Base-by-base conservation (phyloP, 2,797 vertebrate species). In the Brachymystax lenok region DNA sequence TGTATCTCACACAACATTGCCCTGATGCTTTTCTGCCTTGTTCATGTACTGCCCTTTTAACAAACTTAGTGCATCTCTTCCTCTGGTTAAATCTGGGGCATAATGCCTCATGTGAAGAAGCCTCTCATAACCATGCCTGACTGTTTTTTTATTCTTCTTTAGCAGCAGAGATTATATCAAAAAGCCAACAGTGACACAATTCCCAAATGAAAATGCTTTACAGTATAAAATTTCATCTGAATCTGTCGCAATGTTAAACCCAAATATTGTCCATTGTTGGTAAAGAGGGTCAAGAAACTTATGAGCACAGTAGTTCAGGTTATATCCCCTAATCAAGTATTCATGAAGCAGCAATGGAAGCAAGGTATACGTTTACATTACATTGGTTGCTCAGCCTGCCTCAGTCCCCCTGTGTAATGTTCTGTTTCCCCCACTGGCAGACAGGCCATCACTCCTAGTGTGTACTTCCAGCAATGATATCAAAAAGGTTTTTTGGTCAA, bases 401-500 rank as follows among this genome's bases (percentile, higher is more conserved):
- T 33, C 73, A 28, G 35, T 77, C 76, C 72, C 77, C 66, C 84
- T 83, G 88, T 87, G 87, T 84, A 90, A 85, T 82, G 78, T 77
- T 85, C 90, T 88, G 80, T 84, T 83, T 80, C 78, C 85, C 84
- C 78, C 67, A 50, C 88, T 74, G 63, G 83, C 89, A 84, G 85
- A 85, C 87, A 86, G 84, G 81, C 85, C 88, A 89, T 91, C 87
- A 86, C 86, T 90, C 86, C 89, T 90, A 89, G 89, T 91, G 82
- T 73, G 92, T 92, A 90, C 92, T 80, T 91, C 82, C 90, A 91
- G 92, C 85, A 95, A 90, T 91, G 89, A 93, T 95, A 95, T 95
- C 94, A 94, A 94, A 94, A 93, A 93, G 91, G 90, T 92, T 89
- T 89, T 88, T 92, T 94, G 93, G 93, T 92, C 93, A 93, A 92